Evolutionary conservation across 2,797 vertebrate species (phyloP).

Genomic region (Sebastes oblongus): DNA sequence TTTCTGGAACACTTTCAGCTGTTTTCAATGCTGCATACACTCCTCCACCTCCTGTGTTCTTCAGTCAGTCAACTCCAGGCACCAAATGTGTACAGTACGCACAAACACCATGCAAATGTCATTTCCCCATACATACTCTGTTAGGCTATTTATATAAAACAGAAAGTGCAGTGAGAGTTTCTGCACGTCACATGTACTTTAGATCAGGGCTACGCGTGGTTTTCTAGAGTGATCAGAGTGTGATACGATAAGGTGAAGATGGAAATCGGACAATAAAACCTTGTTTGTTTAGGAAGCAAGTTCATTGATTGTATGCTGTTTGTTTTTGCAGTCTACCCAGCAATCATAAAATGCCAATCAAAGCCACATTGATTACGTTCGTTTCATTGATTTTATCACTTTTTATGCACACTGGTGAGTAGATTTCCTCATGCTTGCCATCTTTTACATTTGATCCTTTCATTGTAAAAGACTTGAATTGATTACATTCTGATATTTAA

Average conservation of each 20-base stretch:
- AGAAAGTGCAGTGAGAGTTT: neutral
- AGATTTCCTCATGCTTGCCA: neutral
- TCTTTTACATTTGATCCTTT: neutral
- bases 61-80: neutral
- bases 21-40: neutral
- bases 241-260: neutral
- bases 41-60: neutral
- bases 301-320: neutral
- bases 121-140: neutral
- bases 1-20: neutral
- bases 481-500: neutral
- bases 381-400: neutral
- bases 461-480: neutral
- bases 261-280: neutral
- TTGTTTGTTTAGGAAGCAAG: neutral
- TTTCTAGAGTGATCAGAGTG: neutral
- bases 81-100: neutral
- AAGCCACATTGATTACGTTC: neutral
- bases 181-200: neutral
- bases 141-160: neutral
- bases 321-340: neutral
- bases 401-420: neutral
- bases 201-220: neutral
- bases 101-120: slow-evolving; percentile 3
- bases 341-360: neutral